A percentile compares a stretch with the other conserved stretches of the same genome.
Conservation (phyloP, 2,113 vertebrate genomes). For the Calyptommatus sinebrachiatus region DNA sequence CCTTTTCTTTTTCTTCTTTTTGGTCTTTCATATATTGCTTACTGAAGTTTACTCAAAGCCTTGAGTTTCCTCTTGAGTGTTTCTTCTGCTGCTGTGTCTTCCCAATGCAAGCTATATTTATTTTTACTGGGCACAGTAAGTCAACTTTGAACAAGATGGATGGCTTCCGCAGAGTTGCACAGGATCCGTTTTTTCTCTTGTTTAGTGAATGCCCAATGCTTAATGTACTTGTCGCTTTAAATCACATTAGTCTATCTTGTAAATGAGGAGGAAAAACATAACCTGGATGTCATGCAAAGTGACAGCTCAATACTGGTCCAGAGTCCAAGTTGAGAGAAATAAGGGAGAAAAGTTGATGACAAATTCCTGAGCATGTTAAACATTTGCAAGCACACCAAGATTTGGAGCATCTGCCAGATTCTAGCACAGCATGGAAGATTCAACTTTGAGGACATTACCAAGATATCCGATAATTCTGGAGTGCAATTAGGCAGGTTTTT, state of each 20-base stretch:
- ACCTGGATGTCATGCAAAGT: constrained; percentile 40
- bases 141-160: constrained; percentile 65
- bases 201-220: constrained; percentile 65
- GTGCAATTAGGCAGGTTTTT: too few species aligned
- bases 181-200: constrained; percentile 65
- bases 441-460: too few species aligned
- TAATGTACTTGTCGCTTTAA: constrained; percentile 64
- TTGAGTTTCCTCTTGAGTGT: constrained; percentile 42
- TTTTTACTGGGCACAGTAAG: constrained; percentile 63
- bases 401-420: too few species aligned
- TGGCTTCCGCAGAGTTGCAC: constrained; percentile 58
- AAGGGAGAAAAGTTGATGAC: too few species aligned
- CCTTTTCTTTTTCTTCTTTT: constrained; percentile 19
- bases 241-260: constrained; percentile 33
- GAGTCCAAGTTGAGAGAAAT: not conserved
- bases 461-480: too few species aligned
- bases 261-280: constrained; percentile 32
- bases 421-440: too few species aligned
- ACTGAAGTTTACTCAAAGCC: constrained; percentile 52
- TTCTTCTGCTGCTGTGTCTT: constrained; percentile 45
- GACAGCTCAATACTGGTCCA: constrained; percentile 1
- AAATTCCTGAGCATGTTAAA: too few species aligned
- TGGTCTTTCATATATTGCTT: constrained; percentile 66
- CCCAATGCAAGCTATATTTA: constrained; percentile 56
- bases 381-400: too few species aligned